phyloP scores from a whole-genome alignment of 1,140 invertebrate species.

The Drosophila sulfurigaster region DNA sequence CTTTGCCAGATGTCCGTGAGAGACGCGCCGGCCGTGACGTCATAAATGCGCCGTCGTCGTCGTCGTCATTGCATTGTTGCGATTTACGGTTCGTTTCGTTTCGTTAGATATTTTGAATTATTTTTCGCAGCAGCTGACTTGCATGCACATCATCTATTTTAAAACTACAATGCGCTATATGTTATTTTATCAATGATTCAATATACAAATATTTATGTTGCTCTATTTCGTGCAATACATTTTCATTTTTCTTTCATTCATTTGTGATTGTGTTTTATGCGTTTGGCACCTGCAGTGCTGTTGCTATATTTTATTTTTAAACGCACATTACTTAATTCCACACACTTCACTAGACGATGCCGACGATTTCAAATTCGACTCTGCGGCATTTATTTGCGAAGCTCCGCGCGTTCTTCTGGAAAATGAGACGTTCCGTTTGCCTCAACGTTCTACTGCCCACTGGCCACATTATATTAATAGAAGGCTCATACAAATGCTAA shows the following conservation, averaged over 20 bases:
- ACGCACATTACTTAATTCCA: constrained; percentile 55
- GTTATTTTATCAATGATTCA: constrained; percentile 40
- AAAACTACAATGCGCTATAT: constrained; percentile 14
- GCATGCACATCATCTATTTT: constrained; percentile 32
- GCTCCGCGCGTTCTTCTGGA: constrained; percentile 22
- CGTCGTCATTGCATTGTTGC: constrained; percentile 45
- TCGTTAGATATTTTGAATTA: constrained; percentile 25
- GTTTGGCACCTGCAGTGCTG: constrained; percentile 37
- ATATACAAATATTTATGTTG: constrained; percentile 34
- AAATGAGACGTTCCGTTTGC: constrained; percentile 31
- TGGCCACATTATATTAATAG: constrained; percentile 42
- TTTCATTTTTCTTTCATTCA: not conserved
- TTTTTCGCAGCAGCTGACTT: constrained; percentile 54
- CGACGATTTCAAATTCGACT: constrained; percentile 31
- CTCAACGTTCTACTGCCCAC: constrained; percentile 39
- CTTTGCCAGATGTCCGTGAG: constrained; percentile 42
- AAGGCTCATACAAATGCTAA: constrained; percentile 36
- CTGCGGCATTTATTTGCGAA: constrained; percentile 20
- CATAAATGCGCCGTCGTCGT: constrained; percentile 38
- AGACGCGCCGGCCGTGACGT: constrained; percentile 48
- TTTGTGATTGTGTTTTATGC: not conserved
- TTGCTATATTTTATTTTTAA: constrained; percentile 55
- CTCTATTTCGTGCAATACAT: constrained; percentile 19
- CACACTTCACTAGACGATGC: constrained; percentile 30
- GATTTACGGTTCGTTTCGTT: constrained; percentile 35